Evolutionary conservation across 2,888 invertebrate genomes (phyloP), one percentile per base, ranked within the genome.

Genomic region (Clepsis dumicolana): DNA sequence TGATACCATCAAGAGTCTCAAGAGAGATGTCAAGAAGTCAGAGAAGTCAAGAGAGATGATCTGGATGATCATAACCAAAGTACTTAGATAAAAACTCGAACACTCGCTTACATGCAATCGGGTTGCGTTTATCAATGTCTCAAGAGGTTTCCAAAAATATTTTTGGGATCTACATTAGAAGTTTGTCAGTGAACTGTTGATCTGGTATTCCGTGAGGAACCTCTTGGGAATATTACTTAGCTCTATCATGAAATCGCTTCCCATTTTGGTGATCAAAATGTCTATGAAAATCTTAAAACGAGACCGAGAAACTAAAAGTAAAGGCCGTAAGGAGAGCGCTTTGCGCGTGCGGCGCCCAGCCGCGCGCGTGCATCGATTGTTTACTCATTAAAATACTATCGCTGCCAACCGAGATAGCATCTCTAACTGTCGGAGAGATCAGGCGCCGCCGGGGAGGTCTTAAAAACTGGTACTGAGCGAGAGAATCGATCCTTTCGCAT

Each of bases 331-430:
- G 59, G 74, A 65, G 73, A 74, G 73, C 68, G 72, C 70, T 4
- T 24, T 78, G 85, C 84, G 89, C 91, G 93, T 91, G 93, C 90
- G 93, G 90, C 91, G 78, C 80, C 93, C 93, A 85, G 80, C 90
- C 65, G 93, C 68, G 93, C 88, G 85, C 93, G 92, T 91, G 93
- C 91, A 90, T 91, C 93, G 92, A 93, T 93, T 93, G 93, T 93
- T 93, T 93, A 93, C 93, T 93, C 93, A 93, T 93, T 93, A 93
- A 91, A 92, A 91, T 90, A 84, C 89, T 91, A 91, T 91, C 92
- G 85, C 89, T 83, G 89, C 85, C 85, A 86, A 88, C 87, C 68
- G 50, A 76, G 93, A 93, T 93, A 92, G 79, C 86, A 93, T 93
- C 93, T 91, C 82, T 90, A 90, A 91, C 91, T 90, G 91, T 91